Evolutionary conservation across 2,113 vertebrate species (phyloP).

Genomic region (cattle (Bos taurus)): ARS-UCD2.0 NC_037342.1:52246501-52247000

Average conservation of each 20-base stretch:
- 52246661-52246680: background rate
- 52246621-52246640: constrained; percentile 94
- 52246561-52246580: constrained; percentile 89
- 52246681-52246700: fast-evolving
- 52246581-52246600: constrained; percentile 87
- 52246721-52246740: background rate
- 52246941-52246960: constrained; percentile 91
- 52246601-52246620: constrained; percentile 90
- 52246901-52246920: constrained; percentile 87
- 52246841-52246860: background rate
- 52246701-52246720: background rate
- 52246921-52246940: constrained; percentile 90
- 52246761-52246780: background rate
- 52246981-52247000: constrained; percentile 92
- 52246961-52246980: constrained; percentile 89
- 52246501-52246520: constrained; percentile 88
- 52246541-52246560: constrained; percentile 92
- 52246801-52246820: background rate
- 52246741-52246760: background rate
- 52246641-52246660: constrained; percentile 88
- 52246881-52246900: constrained; percentile 80
- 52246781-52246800: background rate
- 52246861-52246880: background rate
- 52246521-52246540: constrained; percentile 91
- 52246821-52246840: background rate